Evolutionary conservation across 2,113 vertebrate species (phyloP).

Genomic region (Macaca fascicularis): DNA sequence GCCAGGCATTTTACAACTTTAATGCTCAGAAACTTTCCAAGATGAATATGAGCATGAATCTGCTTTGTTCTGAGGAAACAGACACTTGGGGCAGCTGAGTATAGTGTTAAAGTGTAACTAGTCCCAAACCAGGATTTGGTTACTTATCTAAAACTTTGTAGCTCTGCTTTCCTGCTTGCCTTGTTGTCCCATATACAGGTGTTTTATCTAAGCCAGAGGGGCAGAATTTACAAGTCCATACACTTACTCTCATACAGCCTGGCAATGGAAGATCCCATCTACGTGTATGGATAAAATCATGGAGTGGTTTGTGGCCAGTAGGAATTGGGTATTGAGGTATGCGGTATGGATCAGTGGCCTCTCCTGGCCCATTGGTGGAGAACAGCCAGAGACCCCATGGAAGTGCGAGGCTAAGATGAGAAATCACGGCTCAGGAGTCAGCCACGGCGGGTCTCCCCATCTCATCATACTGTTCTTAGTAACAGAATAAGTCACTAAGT

Average conservation of each 20-base stretch:
- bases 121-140: neutral
- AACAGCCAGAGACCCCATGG: accelerated
- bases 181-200: accelerated
- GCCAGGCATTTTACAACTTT: neutral
- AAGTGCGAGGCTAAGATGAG: neutral
- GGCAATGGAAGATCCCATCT: neutral
- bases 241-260: neutral
- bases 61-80: neutral
- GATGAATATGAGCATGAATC: neutral
- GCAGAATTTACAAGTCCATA: neutral
- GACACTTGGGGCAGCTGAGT: neutral
- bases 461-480: neutral
- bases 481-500: neutral
- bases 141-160: neutral
- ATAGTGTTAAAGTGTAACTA: neutral
- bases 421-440: neutral
- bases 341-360: accelerated
- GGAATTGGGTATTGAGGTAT: neutral
- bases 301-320: neutral
- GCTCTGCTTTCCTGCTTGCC: neutral
- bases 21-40: neutral
- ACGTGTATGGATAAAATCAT: too few species aligned
- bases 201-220: neutral
- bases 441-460: too few species aligned
- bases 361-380: neutral